Conservation (phyloP, 2,888 invertebrate species). For the Synergus umbraculus region DNA sequence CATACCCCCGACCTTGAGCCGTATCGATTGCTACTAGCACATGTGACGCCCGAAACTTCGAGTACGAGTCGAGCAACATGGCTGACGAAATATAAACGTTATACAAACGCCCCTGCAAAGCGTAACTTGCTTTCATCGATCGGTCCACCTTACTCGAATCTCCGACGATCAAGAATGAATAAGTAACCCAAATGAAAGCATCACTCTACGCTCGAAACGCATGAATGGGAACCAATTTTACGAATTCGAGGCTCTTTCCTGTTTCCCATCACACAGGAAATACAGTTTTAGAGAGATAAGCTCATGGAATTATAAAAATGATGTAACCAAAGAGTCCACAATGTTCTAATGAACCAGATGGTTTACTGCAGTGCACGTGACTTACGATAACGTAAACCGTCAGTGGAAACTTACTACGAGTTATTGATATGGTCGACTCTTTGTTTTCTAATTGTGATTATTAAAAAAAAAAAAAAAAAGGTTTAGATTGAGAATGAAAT, state of each 20-base stretch:
- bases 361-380: constrained; percentile 28
- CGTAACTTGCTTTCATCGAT: constrained; percentile 21
- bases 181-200: constrained; percentile 19
- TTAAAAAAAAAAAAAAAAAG: not conserved
- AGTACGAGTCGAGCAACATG: constrained; percentile 41
- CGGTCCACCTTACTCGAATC: constrained; percentile 8
- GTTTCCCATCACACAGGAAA: not conserved
- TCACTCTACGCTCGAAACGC: constrained; percentile 1
- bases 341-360: constrained; percentile 37
- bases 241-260: constrained; percentile 7
- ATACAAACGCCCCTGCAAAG: not conserved
- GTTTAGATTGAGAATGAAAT: not conserved
- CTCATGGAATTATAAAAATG: constrained; percentile 31
- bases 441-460: not conserved
- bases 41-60: constrained; percentile 51
- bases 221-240: constrained; percentile 30
- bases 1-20: constrained; percentile 56
- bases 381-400: constrained; percentile 16
- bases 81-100: constrained; percentile 15
- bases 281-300: not conserved
- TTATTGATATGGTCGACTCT: not conserved
- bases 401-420: constrained; percentile 26
- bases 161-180: constrained; percentile 25
- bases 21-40: constrained; percentile 51
- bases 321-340: constrained; percentile 6